A percentile compares a stretch with the other conserved stretches of the same genome.
phyloP scores from a whole-genome alignment of 2,113 vertebrate species.

The Laticauda laticaudata region DNA sequence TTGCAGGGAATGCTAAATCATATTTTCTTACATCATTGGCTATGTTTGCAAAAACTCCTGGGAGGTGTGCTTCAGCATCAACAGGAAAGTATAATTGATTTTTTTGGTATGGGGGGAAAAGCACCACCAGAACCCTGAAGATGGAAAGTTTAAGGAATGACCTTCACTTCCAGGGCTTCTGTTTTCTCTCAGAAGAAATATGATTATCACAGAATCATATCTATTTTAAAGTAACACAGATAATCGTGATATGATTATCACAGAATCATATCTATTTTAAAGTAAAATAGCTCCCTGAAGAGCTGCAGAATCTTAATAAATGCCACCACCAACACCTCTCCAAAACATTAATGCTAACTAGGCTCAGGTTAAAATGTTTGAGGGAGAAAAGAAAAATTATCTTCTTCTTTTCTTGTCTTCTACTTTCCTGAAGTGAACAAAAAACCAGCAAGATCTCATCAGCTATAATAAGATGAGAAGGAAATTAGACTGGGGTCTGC shows the following conservation, averaged over 20 bases:
- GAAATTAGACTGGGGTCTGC: not conserved
- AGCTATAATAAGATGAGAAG: not conserved
- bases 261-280: not conserved
- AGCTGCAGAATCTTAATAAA: not conserved
- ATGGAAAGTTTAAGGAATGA: not conserved
- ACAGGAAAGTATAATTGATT: not conserved
- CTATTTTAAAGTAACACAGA: not conserved
- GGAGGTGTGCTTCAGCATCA: not conserved
- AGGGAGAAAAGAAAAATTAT: not conserved
- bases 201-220: not conserved
- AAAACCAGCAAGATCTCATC: constrained; percentile 2
- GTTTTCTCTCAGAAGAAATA: not conserved
- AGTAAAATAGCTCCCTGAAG: not conserved
- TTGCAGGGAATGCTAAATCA: not conserved
- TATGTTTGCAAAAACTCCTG: not conserved
- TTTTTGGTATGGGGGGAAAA: not conserved
- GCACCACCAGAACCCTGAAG: not conserved
- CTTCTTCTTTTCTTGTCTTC: not conserved
- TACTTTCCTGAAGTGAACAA: not conserved
- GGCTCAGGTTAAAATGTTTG: not conserved
- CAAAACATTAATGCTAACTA: not conserved
- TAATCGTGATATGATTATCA: too few species aligned
- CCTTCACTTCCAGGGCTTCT: not conserved
- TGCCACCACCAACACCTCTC: not conserved
- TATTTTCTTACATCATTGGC: not conserved